A percentile compares a stretch with the other conserved stretches of the same genome.
Evolutionary conservation across 2,888 invertebrate genomes (phyloP).

Genomic region (Nephrotoma appendiculata): DNA sequence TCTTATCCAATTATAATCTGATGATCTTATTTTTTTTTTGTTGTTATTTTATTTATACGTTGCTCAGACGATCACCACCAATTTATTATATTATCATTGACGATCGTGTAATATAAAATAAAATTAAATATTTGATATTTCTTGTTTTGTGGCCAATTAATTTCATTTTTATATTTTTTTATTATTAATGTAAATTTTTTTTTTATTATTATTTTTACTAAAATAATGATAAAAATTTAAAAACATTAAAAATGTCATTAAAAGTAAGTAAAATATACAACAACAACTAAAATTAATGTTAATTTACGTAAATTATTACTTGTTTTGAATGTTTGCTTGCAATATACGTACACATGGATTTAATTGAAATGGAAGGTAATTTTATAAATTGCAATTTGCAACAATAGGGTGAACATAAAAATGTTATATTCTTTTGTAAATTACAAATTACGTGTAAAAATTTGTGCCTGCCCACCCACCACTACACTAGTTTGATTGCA

Average conservation of each 20-base stretch:
- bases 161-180: background rate
- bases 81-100: background rate
- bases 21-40: background rate
- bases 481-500: no score
- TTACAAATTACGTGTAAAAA: no score
- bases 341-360: background rate
- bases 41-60: background rate
- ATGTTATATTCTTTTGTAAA: background rate
- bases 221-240: background rate
- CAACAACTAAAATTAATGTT: background rate
- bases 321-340: background rate
- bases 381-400: conserved; percentile 3
- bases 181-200: background rate
- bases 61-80: background rate
- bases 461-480: no score
- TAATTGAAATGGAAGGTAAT: background rate
- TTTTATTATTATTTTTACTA: background rate
- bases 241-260: background rate
- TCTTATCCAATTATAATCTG: background rate
- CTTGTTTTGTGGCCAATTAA: background rate
- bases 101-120: background rate
- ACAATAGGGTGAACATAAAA: background rate
- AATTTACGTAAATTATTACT: background rate
- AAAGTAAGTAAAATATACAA: background rate
- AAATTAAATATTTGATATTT: background rate